Percentiles rank a stretch among this genome's conserved stretches.
Evolutionary conservation across 2,113 vertebrate genomes (phyloP).

Genomic region (Andinoacara biseriatus): DNA sequence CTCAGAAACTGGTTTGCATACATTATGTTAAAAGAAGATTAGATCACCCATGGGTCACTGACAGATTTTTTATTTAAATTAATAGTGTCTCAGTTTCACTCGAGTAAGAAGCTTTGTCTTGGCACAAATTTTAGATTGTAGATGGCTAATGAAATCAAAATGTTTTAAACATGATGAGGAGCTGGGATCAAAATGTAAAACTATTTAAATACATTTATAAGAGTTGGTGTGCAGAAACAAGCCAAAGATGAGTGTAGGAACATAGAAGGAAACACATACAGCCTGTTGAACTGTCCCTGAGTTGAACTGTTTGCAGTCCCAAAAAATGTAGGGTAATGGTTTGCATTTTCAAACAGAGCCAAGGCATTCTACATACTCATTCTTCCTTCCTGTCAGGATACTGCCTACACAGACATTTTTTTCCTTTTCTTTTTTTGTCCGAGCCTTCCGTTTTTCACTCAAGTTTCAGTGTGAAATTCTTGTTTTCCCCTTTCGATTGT

Average conservation of each 20-base stretch:
- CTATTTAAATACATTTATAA: background rate
- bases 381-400: slow-evolving; percentile 59
- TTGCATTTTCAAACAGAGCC: slow-evolving; percentile 26
- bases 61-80: background rate
- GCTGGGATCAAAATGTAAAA: background rate
- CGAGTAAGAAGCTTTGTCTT: background rate
- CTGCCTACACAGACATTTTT: slow-evolving; percentile 30
- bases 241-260: background rate
- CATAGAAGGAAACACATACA: background rate
- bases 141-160: background rate
- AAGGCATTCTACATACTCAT: slow-evolving; percentile 51
- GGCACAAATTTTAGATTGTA: background rate
- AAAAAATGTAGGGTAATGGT: background rate
- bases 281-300: background rate
- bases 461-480: background rate
- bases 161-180: background rate
- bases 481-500: background rate
- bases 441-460: background rate
- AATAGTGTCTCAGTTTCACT: background rate
- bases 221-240: background rate
- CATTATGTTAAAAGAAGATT: background rate
- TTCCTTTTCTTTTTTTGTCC: background rate
- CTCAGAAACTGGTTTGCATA: background rate
- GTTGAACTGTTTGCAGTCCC: slow-evolving; percentile 8
- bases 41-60: background rate